Conservation (phyloP, 2,888 invertebrate genomes). For the Stratiomys singularior region DNA sequence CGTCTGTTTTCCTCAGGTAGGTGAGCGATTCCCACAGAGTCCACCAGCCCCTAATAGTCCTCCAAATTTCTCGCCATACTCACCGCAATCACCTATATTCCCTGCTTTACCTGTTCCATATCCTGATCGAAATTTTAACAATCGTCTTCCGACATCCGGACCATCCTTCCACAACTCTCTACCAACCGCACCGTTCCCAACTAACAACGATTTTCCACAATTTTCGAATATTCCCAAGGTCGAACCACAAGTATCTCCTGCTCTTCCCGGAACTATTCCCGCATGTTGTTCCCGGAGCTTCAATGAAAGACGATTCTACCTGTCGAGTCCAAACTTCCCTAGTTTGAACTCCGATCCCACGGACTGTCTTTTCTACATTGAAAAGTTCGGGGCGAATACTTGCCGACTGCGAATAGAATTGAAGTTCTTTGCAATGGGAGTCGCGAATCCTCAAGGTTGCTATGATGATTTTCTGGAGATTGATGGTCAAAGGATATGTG, state of each 20-base stretch:
- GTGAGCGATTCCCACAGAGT: not conserved
- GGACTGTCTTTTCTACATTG: slow-evolving; percentile 68
- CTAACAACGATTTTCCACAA: slow-evolving; percentile 35
- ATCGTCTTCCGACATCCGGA: not conserved
- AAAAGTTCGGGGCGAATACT: slow-evolving; percentile 65
- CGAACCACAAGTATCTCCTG: slow-evolving; percentile 48
- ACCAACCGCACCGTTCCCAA: too few relatives aligned
- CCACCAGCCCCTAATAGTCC: not conserved
- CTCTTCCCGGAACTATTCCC: slow-evolving; percentile 54
- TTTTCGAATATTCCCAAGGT: slow-evolving; percentile 46
- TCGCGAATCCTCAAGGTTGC: slow-evolving; percentile 59
- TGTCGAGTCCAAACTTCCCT: slow-evolving; percentile 71
- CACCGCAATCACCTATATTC: not conserved
- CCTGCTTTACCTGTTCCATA: not conserved
- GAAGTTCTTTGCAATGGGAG: slow-evolving; percentile 69
- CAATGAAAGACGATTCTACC: slow-evolving; percentile 65
- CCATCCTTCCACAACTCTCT: not conserved
- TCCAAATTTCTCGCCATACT: not conserved
- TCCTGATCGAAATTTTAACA: not conserved
- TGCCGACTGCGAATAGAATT: slow-evolving; percentile 69
- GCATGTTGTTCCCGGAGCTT: slow-evolving; percentile 65
- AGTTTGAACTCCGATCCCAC: slow-evolving; percentile 61
- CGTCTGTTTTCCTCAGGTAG: slow-evolving; percentile 11
- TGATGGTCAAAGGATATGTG: slow-evolving; percentile 70
- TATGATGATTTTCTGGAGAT: slow-evolving; percentile 68